phyloP scores from a whole-genome alignment of 2,797 vertebrate genomes.

The Scleropages formosus region DNA sequence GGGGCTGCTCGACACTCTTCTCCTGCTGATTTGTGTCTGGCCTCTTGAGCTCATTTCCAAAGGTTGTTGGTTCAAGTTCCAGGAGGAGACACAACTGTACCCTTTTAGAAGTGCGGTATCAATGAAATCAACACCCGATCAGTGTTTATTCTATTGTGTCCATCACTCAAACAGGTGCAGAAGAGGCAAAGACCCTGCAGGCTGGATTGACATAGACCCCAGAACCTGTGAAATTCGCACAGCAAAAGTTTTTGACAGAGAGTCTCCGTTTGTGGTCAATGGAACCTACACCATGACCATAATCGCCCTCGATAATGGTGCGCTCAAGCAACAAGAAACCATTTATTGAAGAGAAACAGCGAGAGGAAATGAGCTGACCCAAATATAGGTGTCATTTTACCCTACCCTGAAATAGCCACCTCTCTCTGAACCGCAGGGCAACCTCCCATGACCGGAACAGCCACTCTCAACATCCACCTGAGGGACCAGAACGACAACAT shows the following conservation, averaged over 20 bases:
- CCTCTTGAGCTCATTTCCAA: not conserved
- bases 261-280: slow-evolving; percentile 53
- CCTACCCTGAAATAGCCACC: not conserved
- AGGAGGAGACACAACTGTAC: too few species aligned
- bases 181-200: slow-evolving; percentile 52
- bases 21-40: not conserved
- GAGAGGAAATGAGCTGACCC: too few species aligned
- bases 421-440: slow-evolving; percentile 49
- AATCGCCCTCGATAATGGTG: slow-evolving; percentile 58
- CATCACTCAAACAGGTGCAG: slow-evolving; percentile 47
- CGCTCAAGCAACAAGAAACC: not conserved
- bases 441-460: slow-evolving; percentile 57
- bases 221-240: slow-evolving; percentile 56
- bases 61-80: too few species aligned
- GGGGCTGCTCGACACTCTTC: not conserved
- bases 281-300: slow-evolving; percentile 52
- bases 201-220: slow-evolving; percentile 51
- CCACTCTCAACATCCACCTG: slow-evolving; percentile 51
- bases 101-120: too few species aligned
- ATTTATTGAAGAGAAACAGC: not conserved
- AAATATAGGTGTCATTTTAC: not conserved
- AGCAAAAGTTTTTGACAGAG: slow-evolving; percentile 50
- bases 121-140: too few species aligned
- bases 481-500: slow-evolving; percentile 56
- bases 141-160: not conserved